These are phyloP conservation scores for Graptemys geographica DNA, from an alignment of 2,797 vertebrate genomes.

Conservation along the genomic window DNA sequence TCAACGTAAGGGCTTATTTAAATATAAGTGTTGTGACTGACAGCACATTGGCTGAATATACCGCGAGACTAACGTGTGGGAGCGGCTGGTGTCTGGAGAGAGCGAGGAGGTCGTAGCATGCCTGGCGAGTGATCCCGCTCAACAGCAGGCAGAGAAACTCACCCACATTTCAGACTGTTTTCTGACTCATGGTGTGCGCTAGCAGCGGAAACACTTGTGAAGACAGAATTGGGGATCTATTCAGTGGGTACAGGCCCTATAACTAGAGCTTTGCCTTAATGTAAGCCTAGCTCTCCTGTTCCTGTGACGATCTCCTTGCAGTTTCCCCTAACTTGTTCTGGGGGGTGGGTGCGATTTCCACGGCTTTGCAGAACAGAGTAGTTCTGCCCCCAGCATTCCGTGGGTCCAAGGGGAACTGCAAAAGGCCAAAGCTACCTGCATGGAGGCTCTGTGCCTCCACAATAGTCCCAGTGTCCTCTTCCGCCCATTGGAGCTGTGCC, in stretches of 20 bases:
- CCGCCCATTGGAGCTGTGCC: not conserved
- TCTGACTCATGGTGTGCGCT: not conserved
- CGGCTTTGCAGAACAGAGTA: not conserved
- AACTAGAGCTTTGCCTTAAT: not conserved
- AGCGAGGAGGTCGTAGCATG: constrained; percentile 24
- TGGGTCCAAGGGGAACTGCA: not conserved
- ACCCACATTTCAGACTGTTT: not conserved
- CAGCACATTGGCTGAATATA: not conserved
- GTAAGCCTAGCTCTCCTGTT: not conserved
- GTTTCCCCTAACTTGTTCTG: not conserved
- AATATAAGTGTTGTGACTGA: constrained; percentile 62
- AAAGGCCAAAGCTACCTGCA: not conserved
- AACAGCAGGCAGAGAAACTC: constrained; percentile 16
- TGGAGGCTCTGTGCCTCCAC: not conserved
- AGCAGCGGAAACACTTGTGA: not conserved
- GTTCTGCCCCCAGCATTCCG: not conserved
- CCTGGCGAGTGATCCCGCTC: not conserved
- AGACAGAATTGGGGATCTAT: not conserved
- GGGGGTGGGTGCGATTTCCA: not conserved
- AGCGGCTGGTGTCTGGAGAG: constrained; percentile 17
- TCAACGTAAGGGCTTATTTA: constrained; percentile 71
- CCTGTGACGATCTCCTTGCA: not conserved
- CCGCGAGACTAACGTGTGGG: not conserved
- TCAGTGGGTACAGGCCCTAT: rapidly evolving
- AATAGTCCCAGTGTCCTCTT: not conserved